These are phyloP conservation scores for Lordiphosa mommai DNA, from an alignment of 1,140 invertebrate species.

Conservation along the genomic window DNA sequence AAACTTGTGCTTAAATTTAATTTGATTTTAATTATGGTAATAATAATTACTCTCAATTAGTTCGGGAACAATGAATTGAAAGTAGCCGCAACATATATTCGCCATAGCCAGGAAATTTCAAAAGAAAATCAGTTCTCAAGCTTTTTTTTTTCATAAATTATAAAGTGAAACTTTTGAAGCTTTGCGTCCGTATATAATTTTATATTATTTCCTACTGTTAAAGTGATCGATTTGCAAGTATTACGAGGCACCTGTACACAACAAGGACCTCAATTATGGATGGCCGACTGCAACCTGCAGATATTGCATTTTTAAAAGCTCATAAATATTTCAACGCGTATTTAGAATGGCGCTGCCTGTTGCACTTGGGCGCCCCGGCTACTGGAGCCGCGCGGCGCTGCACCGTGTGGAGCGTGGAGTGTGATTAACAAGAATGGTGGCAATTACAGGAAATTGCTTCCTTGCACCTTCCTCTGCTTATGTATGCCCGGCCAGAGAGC, in stretches of 20 bases:
- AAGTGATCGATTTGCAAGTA: constrained; percentile 36
- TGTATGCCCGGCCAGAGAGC: neutral
- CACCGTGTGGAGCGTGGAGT: constrained; percentile 20
- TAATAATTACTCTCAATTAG: constrained; percentile 64
- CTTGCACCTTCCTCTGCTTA: constrained; percentile 69
- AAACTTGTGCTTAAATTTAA: constrained; percentile 62
- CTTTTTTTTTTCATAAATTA: neutral
- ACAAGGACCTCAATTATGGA: constrained; percentile 45
- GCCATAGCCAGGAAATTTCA: neutral
- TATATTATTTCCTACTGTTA: constrained; percentile 36
- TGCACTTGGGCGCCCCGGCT: constrained; percentile 49
- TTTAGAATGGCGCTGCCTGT: constrained; percentile 53
- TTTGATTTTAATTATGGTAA: constrained; percentile 62
- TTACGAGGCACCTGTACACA: neutral
- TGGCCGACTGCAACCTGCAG: constrained; percentile 10
- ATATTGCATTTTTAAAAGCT: constrained; percentile 43
- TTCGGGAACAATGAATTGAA: constrained; percentile 45
- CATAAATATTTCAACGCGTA: constrained; percentile 76
- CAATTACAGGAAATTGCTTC: constrained; percentile 78
- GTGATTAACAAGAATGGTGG: constrained; percentile 78
- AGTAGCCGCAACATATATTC: too few relatives aligned
- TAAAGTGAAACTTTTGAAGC: constrained; percentile 14
- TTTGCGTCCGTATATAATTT: constrained; percentile 12
- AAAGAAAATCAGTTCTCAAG: neutral
- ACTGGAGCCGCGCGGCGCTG: constrained; percentile 25